phyloP scores from a whole-genome alignment of 2,113 vertebrate genomes.

The Bungarus multicinctus region DNA sequence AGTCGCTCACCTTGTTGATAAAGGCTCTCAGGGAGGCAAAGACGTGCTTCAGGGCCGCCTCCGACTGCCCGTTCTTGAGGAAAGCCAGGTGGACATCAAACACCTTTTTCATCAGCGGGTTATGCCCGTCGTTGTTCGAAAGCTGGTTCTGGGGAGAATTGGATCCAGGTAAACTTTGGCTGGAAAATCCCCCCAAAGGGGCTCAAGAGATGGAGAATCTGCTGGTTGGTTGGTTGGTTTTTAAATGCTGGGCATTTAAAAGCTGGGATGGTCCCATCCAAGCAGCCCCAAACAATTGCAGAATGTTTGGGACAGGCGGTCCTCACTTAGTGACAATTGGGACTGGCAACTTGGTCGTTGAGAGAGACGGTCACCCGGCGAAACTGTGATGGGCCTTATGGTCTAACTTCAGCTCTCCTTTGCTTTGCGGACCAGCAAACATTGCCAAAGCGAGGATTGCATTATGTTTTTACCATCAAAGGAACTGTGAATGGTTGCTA shows the following conservation, averaged over 20 bases:
- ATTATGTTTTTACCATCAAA: neutral
- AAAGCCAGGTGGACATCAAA: constrained; percentile 94
- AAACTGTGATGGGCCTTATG: neutral
- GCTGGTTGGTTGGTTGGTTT: neutral
- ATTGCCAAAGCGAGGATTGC: neutral
- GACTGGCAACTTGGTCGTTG: neutral
- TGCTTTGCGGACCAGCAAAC: neutral
- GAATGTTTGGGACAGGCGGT: neutral
- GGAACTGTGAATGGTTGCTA: neutral
- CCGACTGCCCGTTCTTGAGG: constrained; percentile 90
- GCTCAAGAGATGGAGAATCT: neutral
- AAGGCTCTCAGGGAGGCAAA: constrained; percentile 91
- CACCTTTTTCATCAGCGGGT: constrained; percentile 93
- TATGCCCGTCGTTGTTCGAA: constrained; percentile 89
- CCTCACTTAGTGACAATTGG: neutral
- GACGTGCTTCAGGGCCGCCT: constrained; percentile 85
- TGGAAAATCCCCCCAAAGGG: neutral
- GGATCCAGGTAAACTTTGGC: neutral
- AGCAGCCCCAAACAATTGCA: neutral
- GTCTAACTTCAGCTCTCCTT: neutral
- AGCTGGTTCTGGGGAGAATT: constrained; percentile 80
- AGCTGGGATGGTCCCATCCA: neutral
- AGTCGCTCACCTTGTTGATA: constrained; percentile 84
- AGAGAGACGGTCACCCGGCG: neutral
- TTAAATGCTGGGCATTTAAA: neutral